These are phyloP conservation scores for Parotocinclus haroldoi DNA, from an alignment of 2,797 vertebrate species.

Conservation along the genomic window DNA sequence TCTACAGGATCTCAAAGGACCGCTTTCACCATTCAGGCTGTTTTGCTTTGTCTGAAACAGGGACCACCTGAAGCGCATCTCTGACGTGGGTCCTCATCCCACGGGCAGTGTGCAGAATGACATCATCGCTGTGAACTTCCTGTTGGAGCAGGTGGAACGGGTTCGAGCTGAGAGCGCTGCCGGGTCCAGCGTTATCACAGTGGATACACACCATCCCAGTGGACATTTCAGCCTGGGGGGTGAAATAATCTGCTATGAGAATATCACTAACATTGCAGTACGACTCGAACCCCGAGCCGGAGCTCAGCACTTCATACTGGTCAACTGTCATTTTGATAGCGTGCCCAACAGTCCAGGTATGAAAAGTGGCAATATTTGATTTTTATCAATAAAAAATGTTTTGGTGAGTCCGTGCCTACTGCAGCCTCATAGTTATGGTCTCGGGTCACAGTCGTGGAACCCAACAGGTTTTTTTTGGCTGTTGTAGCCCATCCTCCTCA, in stretches of 20 bases:
- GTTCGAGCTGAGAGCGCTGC: constrained; percentile 69
- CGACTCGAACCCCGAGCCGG: constrained; percentile 83
- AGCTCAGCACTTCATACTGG: constrained; percentile 85
- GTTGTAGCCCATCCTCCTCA: too few relatives aligned
- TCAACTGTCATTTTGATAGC: constrained; percentile 97
- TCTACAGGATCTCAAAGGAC: too few relatives aligned
- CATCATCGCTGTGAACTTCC: constrained; percentile 84
- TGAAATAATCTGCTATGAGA: constrained; percentile 95
- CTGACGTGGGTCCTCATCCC: constrained; percentile 85
- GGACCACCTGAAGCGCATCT: constrained; percentile 85
- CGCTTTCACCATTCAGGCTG: too few relatives aligned
- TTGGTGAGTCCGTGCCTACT: too few relatives aligned
- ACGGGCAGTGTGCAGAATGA: constrained; percentile 93
- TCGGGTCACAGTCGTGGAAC: too few relatives aligned
- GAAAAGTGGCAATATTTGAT: background rate
- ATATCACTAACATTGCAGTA: constrained; percentile 88
- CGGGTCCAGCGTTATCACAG: constrained; percentile 73
- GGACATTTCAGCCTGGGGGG: constrained; percentile 94
- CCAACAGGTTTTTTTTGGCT: too few relatives aligned
- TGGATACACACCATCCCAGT: constrained; percentile 86
- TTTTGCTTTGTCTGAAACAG: constrained; percentile 60
- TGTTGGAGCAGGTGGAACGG: constrained; percentile 81
- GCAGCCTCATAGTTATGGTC: too few relatives aligned
- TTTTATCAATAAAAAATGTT: too few relatives aligned
- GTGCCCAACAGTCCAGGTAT: constrained; percentile 92